These are phyloP conservation scores for Piaya cayana DNA, from an alignment of 2,113 vertebrate species.

Conservation along the genomic window DNA sequence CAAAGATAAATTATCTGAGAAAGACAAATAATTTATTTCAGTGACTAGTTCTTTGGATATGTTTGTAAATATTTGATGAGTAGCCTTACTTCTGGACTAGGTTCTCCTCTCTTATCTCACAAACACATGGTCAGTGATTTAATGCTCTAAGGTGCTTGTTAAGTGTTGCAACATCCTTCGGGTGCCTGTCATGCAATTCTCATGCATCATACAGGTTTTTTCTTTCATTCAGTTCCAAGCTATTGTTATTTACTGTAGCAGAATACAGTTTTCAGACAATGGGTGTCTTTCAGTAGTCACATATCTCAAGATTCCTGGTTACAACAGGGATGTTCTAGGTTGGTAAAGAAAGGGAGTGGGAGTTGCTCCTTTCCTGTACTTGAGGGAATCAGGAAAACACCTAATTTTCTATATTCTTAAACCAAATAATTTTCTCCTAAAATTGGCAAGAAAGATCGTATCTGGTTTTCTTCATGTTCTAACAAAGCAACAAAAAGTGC, in stretches of 20 bases:
- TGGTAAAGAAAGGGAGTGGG: background rate
- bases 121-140: background rate
- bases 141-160: background rate
- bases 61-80: background rate
- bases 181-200: background rate
- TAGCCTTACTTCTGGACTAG: background rate
- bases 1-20: background rate
- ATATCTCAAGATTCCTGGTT: background rate
- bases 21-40: background rate
- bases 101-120: background rate
- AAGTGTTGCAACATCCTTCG: background rate
- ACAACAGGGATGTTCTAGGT: background rate
- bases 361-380: background rate
- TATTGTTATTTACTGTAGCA: background rate
- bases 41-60: background rate
- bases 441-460: background rate
- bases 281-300: background rate
- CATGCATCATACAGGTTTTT: background rate
- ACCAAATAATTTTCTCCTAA: background rate
- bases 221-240: background rate
- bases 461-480: background rate
- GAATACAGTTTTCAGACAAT: background rate
- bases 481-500: background rate
- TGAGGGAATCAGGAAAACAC: background rate
- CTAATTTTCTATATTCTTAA: background rate